A percentile compares a stretch with the other conserved stretches of the same genome.
Evolutionary conservation across 2,113 vertebrate species (phyloP).

Genomic region (Chaetops frenatus): DNA sequence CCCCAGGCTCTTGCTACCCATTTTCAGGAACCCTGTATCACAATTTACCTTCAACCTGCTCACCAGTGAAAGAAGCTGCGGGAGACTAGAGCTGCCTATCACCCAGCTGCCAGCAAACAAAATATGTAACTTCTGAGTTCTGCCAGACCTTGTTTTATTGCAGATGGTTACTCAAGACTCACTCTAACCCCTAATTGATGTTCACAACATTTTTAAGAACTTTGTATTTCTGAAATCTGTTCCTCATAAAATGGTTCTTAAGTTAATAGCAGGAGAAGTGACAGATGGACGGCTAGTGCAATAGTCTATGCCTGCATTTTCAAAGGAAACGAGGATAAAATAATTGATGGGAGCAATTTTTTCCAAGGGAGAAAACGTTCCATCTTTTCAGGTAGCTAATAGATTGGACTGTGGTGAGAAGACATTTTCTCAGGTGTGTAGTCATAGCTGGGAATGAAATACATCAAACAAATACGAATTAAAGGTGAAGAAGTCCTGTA

Average conservation of each 20-base stretch:
- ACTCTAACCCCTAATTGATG: not conserved
- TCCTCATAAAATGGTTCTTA: not conserved
- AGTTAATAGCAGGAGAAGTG: not conserved
- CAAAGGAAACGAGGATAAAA: not conserved
- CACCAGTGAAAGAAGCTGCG: not conserved
- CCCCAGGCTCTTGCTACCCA: not conserved
- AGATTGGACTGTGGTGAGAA: not conserved
- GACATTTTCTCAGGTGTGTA: not conserved
- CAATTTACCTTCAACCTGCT: not conserved
- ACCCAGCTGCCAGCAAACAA: not conserved
- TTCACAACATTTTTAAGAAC: not conserved
- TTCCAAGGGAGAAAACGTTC: not conserved
- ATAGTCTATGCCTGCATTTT: not conserved
- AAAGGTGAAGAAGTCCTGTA: not conserved
- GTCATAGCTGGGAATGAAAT: not conserved
- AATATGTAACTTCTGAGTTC: not conserved
- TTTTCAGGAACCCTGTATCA: not conserved
- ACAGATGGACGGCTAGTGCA: not conserved
- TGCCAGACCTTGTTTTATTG: not conserved
- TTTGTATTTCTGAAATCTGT: not conserved
- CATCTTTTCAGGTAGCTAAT: not conserved
- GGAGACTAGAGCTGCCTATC: not conserved
- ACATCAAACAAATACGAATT: not conserved
- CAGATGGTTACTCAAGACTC: not conserved
- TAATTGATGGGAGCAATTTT: not conserved